Base-by-base conservation (phyloP, 2,888 invertebrate genomes). In the Anoplius nigerrimus region DNA sequence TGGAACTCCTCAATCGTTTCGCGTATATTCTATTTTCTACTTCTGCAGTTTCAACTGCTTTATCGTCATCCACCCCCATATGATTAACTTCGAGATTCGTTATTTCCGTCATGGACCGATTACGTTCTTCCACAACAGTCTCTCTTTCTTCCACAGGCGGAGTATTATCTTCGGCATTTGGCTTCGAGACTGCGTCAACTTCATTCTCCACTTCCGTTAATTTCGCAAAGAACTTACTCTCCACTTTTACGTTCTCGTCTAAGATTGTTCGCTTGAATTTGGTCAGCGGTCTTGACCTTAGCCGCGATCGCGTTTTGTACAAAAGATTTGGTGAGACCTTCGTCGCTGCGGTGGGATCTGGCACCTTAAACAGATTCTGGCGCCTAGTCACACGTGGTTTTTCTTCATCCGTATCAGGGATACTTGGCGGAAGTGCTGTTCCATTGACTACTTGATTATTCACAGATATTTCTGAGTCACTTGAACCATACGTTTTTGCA, bases 211-310 rank as follows among this genome's bases (percentile, higher is more conserved):
- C 34, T 34, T 6, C 11, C 11, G 34, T 11, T 11, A 68, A 21
- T 46, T 71, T 71, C 0, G 78, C 46, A 63, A 88, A 88, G 69
- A 85, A 88, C 83, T 85, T 84, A 57, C 88, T 88, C 58, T 84
- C 75, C 8, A 73, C 52, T 3, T 84, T 53, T 16, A 63, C 69
- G 46, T 74, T 76, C 27, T 84, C 80, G 62, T 87, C 81, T 58
- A 88, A 81, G 20, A 88, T 79, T 15, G 88, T 88, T 34, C 84
- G 80, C 24, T 71, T 81, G 27, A 85, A 71, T 15, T 80, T 81
- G 24, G 70, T 73, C 24, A 78, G 65, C 65, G 75, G 78, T 48
- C 75, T 80, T 8, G 81, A 65, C 18, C 75, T 80, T 56, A 79
- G 64, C n/a, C 80, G 80, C 65, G 74, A 82, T 63, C 79, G 82